Evolutionary conservation across 1,140 invertebrate species (phyloP).

Genomic region (Listronotus bonariensis): DNA sequence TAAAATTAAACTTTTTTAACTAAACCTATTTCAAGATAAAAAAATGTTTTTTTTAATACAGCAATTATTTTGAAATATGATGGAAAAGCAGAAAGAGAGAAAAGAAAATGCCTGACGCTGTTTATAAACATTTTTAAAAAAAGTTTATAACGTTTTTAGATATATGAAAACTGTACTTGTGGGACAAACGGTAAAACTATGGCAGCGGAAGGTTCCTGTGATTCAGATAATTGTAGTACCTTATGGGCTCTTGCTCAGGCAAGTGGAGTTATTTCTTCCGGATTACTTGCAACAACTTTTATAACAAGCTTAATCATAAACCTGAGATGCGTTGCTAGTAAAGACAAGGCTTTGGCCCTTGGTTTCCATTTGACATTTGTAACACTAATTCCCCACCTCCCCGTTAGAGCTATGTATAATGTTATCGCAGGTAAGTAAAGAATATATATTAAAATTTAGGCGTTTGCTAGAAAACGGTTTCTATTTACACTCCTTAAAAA

Average conservation of each 20-base stretch:
- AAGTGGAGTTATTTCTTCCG: slow-evolving; percentile 54
- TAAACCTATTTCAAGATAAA: too few species aligned
- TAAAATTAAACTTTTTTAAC: too few species aligned
- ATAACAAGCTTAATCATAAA: slow-evolving; percentile 63
- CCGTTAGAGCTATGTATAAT: slow-evolving; percentile 62
- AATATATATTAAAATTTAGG: too few species aligned
- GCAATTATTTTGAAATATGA: too few species aligned
- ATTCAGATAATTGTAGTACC: slow-evolving; percentile 57
- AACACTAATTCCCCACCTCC: slow-evolving; percentile 61
- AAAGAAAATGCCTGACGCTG: too few species aligned
- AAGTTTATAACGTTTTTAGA: slow-evolving; percentile 42
- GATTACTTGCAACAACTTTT: slow-evolving; percentile 57
- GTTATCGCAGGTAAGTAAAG: slow-evolving; percentile 55
- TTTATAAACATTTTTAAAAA: too few species aligned
- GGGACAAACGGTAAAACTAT: slow-evolving; percentile 46
- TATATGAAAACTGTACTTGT: slow-evolving; percentile 63
- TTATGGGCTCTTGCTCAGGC: slow-evolving; percentile 63
- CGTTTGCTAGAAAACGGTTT: too few species aligned
- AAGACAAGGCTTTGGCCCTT: slow-evolving; percentile 65
- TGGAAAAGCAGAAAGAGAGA: too few species aligned
- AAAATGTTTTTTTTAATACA: too few species aligned
- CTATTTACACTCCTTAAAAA: too few species aligned
- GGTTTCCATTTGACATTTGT: slow-evolving; percentile 61
- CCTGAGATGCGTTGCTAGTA: slow-evolving; percentile 59
- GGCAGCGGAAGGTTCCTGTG: slow-evolving; percentile 63